Evolutionary conservation across 2,113 vertebrate species (phyloP), one percentile per base, ranked within the genome.

Genomic region (Hemiprocne comata): DNA sequence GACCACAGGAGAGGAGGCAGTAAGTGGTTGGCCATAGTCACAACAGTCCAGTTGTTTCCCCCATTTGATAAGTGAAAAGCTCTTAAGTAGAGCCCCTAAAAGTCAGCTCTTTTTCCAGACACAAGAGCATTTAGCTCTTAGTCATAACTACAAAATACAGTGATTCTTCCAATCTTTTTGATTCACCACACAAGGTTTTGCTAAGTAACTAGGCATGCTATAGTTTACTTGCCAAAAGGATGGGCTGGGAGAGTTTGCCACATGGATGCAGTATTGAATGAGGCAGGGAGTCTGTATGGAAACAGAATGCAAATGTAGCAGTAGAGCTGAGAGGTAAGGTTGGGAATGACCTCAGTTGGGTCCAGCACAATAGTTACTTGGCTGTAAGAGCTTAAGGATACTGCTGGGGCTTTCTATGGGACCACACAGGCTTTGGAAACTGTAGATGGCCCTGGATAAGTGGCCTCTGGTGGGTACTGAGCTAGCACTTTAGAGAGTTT

Each of bases 231-330:
- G 53, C 28, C 53, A 17, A 17, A 64, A 65, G 50, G 54, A 42
- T 18, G 10, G 70, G n/a, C 64, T 48, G 65, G 25, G 17, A 17
- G 62, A 21, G 15, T 11, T 21, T 34, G 38, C 46, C 44, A 58
- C 0, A 1, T 5, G 24, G 55, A 12, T 6, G 9, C 2, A 1
- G 42, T 8, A 23, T 8, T 13, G 14, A 65, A 31, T 2, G n/a
- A 2, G 1, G 48, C 60, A 17, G 38, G 44, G 38, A 28, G 8
- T 26, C 73, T 51, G 17, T 5, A 2, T 7, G 65, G 54, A 73
- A 26, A 42, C 48, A 40, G 25, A 9, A 23, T 31, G 21, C 13
- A 31, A 66, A 26, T 2, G 7, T 2, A 10, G n/a, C 0, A 7
- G 26, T 53, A 62, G 62, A 58, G 54, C n/a, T 0, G 2, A 17